Conservation (phyloP, 2,888 invertebrate species). For the Aplocera efformata region DNA sequence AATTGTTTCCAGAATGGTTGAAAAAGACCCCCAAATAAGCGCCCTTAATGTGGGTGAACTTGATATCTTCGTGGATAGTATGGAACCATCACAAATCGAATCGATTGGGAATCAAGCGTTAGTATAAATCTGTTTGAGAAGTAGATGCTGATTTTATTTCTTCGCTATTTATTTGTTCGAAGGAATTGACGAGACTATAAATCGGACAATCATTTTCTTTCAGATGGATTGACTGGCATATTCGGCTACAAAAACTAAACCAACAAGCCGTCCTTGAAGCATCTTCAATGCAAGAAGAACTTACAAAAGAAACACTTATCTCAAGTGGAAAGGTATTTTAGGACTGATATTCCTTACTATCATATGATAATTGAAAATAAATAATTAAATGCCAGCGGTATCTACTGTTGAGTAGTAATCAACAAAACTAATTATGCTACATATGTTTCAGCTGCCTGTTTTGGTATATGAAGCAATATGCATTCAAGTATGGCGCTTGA, state of each 20-base stretch:
- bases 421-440: slow-evolving; percentile 70
- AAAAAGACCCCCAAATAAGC: slow-evolving; percentile 67
- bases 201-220: slow-evolving; percentile 19
- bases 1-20: slow-evolving; percentile 62
- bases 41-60: slow-evolving; percentile 85
- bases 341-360: neutral
- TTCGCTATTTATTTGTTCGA: neutral
- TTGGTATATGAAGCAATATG: slow-evolving; percentile 91
- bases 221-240: slow-evolving; percentile 91
- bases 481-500: slow-evolving; percentile 91
- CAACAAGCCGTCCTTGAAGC: slow-evolving; percentile 94
- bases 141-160: neutral
- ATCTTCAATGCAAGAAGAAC: slow-evolving; percentile 87
- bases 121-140: neutral
- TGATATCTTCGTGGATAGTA: slow-evolving; percentile 86
- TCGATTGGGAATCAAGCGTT: slow-evolving; percentile 83
- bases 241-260: slow-evolving; percentile 90
- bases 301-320: slow-evolving; percentile 90
- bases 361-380: too few species aligned
- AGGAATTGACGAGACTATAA: too few species aligned
- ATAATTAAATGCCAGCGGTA: slow-evolving; percentile 9
- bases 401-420: slow-evolving; percentile 10
- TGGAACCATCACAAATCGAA: slow-evolving; percentile 83
- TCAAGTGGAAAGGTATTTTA: slow-evolving; percentile 86
- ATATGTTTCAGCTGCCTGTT: slow-evolving; percentile 82